phyloP scores from a whole-genome alignment of 2,113 vertebrate species.

The Fukomys damarensis region DNA sequence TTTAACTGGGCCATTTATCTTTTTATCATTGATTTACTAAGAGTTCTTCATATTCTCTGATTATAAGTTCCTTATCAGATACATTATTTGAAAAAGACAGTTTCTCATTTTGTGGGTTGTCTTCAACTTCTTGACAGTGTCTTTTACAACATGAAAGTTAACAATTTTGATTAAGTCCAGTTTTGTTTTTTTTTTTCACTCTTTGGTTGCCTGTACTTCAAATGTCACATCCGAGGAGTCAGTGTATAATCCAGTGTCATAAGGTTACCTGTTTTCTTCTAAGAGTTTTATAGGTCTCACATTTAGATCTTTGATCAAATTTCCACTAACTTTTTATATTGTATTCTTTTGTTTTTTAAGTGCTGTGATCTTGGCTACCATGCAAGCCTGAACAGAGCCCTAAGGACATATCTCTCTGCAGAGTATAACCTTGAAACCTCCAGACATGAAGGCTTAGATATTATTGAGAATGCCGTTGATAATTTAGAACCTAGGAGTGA shows the following conservation, averaged over 20 bases:
- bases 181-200: background rate
- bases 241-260: background rate
- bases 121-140: background rate
- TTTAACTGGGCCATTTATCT: background rate
- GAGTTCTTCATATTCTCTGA: slow-evolving; percentile 38
- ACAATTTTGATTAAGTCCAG: background rate
- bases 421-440: slow-evolving; percentile 99
- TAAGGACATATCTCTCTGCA: slow-evolving; percentile 97
- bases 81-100: background rate
- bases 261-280: background rate
- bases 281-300: background rate
- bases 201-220: background rate
- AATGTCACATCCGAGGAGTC: background rate
- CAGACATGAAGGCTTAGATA: slow-evolving; percentile 98
- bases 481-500: slow-evolving; percentile 97
- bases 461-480: slow-evolving; percentile 99
- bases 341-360: slow-evolving; percentile 83
- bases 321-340: slow-evolving; percentile 43
- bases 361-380: slow-evolving; percentile 99
- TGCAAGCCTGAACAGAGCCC: slow-evolving; percentile 95
- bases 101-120: background rate
- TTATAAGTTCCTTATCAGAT: background rate
- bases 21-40: background rate
- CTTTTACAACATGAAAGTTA: background rate
- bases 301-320: background rate